Percentiles rank a stretch among this genome's conserved stretches.
Evolutionary conservation across 2,113 vertebrate species (phyloP).

Genomic region (Silurus meridionalis): DNA sequence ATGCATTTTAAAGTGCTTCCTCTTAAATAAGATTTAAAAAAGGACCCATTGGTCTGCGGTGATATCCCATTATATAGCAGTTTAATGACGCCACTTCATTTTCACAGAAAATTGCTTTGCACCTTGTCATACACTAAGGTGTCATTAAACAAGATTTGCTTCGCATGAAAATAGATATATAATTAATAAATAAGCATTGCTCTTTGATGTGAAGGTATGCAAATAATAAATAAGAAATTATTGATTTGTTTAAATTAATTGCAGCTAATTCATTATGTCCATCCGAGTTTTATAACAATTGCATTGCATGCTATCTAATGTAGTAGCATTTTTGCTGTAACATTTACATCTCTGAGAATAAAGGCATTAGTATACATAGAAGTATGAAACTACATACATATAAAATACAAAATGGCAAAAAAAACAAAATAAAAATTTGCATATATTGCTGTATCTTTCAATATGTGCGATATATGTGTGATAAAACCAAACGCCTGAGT

Average conservation of each 20-base stretch:
- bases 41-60: not conserved
- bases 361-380: conserved; percentile 49
- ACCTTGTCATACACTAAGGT: conserved; percentile 17
- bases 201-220: conserved; percentile 14
- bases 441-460: conserved; percentile 48
- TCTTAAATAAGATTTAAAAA: not conserved
- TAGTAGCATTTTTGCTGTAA: conserved; percentile 46
- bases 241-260: not conserved
- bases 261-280: conserved; percentile 60
- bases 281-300: conserved; percentile 53
- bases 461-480: conserved; percentile 30
- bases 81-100: conserved; percentile 25
- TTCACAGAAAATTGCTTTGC: conserved; percentile 27
- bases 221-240: conserved; percentile 9
- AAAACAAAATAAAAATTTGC: not conserved
- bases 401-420: conserved; percentile 50
- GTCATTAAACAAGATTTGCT: conserved; percentile 12
- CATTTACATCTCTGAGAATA: conserved; percentile 56
- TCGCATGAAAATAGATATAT: conserved; percentile 4
- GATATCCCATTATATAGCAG: conserved; percentile 30
- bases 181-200: conserved; percentile 31
- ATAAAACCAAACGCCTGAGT: conserved; percentile 52
- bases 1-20: conserved; percentile 1
- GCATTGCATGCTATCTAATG: conserved; percentile 48
- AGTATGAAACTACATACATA: conserved; percentile 39